A percentile compares a stretch with the other conserved stretches of the same genome.
These are phyloP conservation scores for Leptestheria dahalacensis DNA, from an alignment of 1,140 invertebrate genomes.

Conservation along the genomic window DNA sequence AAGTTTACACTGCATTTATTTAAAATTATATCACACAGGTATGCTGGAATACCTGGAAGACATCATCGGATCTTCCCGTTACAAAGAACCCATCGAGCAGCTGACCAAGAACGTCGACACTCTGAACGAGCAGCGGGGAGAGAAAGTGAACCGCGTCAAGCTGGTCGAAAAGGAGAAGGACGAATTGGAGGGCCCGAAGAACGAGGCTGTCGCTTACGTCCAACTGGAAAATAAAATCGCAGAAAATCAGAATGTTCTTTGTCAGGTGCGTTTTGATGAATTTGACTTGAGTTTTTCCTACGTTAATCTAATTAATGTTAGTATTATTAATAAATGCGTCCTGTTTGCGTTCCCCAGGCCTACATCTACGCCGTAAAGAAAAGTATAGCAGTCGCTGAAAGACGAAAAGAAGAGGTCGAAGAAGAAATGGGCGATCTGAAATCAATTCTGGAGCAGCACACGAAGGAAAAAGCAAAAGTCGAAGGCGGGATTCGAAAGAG, in stretches of 20 bases:
- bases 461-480: constrained; percentile 33
- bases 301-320: no score
- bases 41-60: constrained; percentile 98
- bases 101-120: constrained; percentile 59
- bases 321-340: constrained; percentile 42
- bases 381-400: constrained; percentile 19
- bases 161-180: constrained; percentile 81
- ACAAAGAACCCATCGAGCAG: constrained; percentile 62
- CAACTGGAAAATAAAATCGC: constrained; percentile 39
- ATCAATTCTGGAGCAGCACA: constrained; percentile 32
- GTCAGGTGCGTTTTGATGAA: constrained; percentile 3
- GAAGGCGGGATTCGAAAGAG: constrained; percentile 32
- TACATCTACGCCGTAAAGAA: constrained; percentile 37
- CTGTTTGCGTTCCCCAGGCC: constrained; percentile 55
- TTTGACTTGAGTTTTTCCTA: no score
- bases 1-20: no score
- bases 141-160: constrained; percentile 78
- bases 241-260: constrained; percentile 18
- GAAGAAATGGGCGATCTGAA: constrained; percentile 34
- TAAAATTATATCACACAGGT: no score
- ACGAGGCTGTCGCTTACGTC: constrained; percentile 69
- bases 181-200: constrained; percentile 66
- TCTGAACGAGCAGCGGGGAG: constrained; percentile 57
- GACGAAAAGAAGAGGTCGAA: constrained; percentile 34
- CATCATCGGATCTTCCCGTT: constrained; percentile 81